Evolutionary conservation across 1,140 invertebrate genomes (phyloP).

Genomic region (Contarinia nasturtii): DNA sequence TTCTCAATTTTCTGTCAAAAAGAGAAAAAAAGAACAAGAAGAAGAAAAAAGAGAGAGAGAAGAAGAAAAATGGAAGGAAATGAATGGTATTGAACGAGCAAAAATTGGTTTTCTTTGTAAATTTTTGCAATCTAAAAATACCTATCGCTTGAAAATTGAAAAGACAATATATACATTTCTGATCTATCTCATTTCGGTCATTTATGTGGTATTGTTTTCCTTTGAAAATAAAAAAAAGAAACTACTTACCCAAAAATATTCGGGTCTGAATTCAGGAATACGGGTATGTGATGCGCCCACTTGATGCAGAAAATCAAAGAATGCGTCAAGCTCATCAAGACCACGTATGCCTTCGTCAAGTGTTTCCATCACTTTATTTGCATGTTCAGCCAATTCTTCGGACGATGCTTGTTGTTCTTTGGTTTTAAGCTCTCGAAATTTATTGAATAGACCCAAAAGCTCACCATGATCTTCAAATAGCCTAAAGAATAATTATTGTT

Average conservation of each 20-base stretch:
- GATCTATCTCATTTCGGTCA: too few species aligned
- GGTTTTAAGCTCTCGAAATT: conserved; percentile 58
- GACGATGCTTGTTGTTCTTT: conserved; percentile 62
- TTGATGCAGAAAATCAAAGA: conserved; percentile 62
- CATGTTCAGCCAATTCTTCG: conserved; percentile 68
- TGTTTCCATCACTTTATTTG: conserved; percentile 72
- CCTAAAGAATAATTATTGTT: conserved; percentile 41
- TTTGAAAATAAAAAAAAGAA: too few species aligned
- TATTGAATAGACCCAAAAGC: conserved; percentile 58
- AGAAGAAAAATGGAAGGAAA: too few species aligned
- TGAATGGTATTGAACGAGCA: too few species aligned
- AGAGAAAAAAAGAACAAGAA: conserved; percentile 10
- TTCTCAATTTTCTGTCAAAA: conserved; percentile 70
- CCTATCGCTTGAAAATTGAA: too few species aligned
- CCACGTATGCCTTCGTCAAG: conserved; percentile 70
- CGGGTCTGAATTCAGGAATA: conserved; percentile 66
- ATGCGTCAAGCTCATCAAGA: conserved; percentile 64
- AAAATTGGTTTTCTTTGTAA: too few species aligned
- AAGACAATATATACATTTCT: too few species aligned
- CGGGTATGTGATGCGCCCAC: conserved; percentile 64
- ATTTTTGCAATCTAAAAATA: too few species aligned
- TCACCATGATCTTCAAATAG: conserved; percentile 76
- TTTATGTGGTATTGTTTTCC: too few species aligned
- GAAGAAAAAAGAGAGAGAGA: too few species aligned
- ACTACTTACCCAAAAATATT: conserved; percentile 67